A percentile compares a stretch with the other conserved stretches of the same genome.
Evolutionary conservation across 2,113 vertebrate genomes (phyloP).

Genomic region (Nesospiza acunhae): DNA sequence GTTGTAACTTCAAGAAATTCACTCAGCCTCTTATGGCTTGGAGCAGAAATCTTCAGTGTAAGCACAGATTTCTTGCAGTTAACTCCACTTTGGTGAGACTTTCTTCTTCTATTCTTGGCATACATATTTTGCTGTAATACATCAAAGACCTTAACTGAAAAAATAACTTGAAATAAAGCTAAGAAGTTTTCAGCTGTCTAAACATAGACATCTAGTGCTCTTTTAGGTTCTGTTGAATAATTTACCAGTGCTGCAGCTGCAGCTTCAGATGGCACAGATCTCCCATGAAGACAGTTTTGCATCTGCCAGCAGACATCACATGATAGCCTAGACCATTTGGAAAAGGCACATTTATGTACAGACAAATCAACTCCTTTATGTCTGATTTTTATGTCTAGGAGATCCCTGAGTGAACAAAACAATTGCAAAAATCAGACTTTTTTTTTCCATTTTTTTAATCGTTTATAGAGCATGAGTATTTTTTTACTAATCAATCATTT

Average conservation of each 20-base stretch:
- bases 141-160: not conserved
- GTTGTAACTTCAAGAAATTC: not conserved
- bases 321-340: not conserved
- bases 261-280: not conserved
- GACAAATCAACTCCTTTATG: not conserved
- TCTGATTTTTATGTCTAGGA: not conserved
- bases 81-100: not conserved
- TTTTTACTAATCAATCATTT: not conserved
- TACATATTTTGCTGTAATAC: not conserved
- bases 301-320: not conserved
- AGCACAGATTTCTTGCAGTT: not conserved
- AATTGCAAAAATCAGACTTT: not conserved
- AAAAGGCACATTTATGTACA: not conserved
- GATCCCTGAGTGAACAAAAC: not conserved
- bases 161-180: not conserved
- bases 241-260: not conserved
- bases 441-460: not conserved
- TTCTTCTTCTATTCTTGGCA: not conserved
- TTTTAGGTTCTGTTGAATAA: not conserved
- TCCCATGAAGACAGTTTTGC: not conserved
- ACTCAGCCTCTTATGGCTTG: not conserved
- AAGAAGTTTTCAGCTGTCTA: not conserved
- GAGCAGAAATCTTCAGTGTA: not conserved
- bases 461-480: not conserved
- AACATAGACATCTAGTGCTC: not conserved